Base-by-base conservation (phyloP, 2,797 vertebrate genomes). In the Silurus lanzhouensis region DNA sequence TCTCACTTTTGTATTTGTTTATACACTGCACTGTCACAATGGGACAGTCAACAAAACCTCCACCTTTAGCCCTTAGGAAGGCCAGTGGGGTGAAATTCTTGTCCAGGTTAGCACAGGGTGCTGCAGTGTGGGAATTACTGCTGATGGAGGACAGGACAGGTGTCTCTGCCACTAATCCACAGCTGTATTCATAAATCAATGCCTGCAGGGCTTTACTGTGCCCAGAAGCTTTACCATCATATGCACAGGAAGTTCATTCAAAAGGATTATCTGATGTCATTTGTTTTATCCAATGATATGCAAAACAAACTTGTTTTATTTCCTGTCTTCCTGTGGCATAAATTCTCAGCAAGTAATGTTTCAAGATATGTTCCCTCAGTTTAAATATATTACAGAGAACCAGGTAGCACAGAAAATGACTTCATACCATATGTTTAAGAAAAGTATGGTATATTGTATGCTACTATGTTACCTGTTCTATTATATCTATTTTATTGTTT, bases 111-210 rank as follows among this genome's bases (percentile, higher is more conserved):
- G 91, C 90, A 90, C 86, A 86, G 85, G 87, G 82, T 87, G 84
- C 87, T 88, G 83, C 81, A 83, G 88, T 91, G 90, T 88, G 87
- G 90, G 91, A 91, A 90, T 90, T 89, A 91, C 87, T 79, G 85
- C 83, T 90, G 91, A 92, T 88, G 86, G 89, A 92, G 85, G 86
- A 88, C 75, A 81, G 86, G 91, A 93, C 93, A 94, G 92, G 93
- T 94, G 92, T 92, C 87, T 91, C 84, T 89, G 82, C 83, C 64
- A 75, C 84, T 68, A 85, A 83, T 87, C 64, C 68, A 82, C 83
- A 84, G 83, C 86, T 89, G 85, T 85, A 87, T 85, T 81, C 63
- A 87, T 89, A 88, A 88, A 88, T 88, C 88, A 84, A 38, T 77
- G 67, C 38, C 46, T n/a, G 67, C 15, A 31, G 48, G 52, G 46